Evolutionary conservation across 2,888 invertebrate species (phyloP), one percentile per base, ranked within the genome.

Genomic region (Diachrysia chrysitis): DNA sequence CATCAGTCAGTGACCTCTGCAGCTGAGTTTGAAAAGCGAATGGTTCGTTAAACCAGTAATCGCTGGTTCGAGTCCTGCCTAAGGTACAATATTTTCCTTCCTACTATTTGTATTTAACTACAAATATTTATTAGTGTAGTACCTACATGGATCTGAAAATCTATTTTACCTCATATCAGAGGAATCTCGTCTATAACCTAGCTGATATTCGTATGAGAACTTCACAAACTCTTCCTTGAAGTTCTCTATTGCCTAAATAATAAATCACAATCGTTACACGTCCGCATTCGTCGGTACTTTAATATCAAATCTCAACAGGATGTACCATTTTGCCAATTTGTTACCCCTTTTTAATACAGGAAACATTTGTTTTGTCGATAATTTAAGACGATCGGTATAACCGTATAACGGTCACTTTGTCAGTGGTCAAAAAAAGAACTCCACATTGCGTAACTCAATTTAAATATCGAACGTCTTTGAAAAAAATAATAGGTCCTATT

Each of bases 301-400:
- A 82, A 83, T 79, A 81, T 82, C 81, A 83, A 86, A 86, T 85
- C 86, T 83, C 78, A 70, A 73, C 91, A 90, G 93, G 93, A 93
- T 90, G 89, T 88, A 85, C 87, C 85, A 88, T 91, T 91, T 90
- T 90, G 90, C 87, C 92, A 93, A 92, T 90, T 91, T 86, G 87
- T 83, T 89, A 86, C 86, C 91, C 92, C 89, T 88, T 89, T 90
- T 89, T 87, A 78, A 87, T 80, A 88, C 92, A 91, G 93, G 91
- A 92, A 85, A 90, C 85, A 86, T 87, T 87, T 85, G 82, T 87
- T 87, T 88, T 83, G 82, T 78, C 73, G 74, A 85, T 83, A 76
- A 73, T 75, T 78, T 81, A 86, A 87, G 85, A 85, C 72, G 57
- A 69, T 77, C 65, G 67, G 66, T 61, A 64, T 71, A 75, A 19